Percentiles rank a stretch among this genome's conserved stretches.
phyloP scores from a whole-genome alignment of 2,113 vertebrate genomes.

The Eupsittula cactorum region DNA sequence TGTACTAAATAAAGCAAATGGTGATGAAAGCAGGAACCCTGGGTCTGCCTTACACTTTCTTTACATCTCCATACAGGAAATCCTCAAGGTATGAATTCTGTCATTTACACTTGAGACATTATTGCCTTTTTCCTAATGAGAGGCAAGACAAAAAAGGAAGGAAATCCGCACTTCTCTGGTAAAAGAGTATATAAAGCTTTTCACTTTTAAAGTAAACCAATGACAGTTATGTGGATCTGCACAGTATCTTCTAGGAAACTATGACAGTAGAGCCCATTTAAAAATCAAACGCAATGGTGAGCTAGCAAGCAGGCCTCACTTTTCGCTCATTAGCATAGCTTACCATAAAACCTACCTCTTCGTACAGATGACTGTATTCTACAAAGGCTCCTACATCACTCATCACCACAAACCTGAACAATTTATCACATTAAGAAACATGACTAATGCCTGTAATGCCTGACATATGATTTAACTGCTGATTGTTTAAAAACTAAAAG shows the following conservation, averaged over 20 bases:
- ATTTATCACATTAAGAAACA: neutral
- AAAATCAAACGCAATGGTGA: neutral
- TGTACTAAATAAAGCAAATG: neutral
- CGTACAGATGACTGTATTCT: neutral
- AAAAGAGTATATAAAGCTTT: neutral
- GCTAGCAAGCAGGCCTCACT: neutral
- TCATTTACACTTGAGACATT: neutral
- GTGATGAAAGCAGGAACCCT: neutral
- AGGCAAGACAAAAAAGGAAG: neutral
- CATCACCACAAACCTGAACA: neutral
- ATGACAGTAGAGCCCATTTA: neutral
- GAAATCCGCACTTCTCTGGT: neutral
- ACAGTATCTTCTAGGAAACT: neutral
- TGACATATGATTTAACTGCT: neutral
- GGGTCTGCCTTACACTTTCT: neutral
- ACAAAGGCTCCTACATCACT: neutral
- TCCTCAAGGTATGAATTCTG: neutral
- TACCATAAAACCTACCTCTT: neutral
- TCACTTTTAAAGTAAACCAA: neutral
- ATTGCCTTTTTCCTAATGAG: neutral
- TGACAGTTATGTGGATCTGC: neutral
- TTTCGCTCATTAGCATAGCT: neutral
- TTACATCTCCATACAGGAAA: neutral
- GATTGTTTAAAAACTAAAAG: neutral
- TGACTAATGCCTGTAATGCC: neutral